Base-by-base conservation (phyloP, 1,140 invertebrate genomes). In the Sogatella furcifera region DNA sequence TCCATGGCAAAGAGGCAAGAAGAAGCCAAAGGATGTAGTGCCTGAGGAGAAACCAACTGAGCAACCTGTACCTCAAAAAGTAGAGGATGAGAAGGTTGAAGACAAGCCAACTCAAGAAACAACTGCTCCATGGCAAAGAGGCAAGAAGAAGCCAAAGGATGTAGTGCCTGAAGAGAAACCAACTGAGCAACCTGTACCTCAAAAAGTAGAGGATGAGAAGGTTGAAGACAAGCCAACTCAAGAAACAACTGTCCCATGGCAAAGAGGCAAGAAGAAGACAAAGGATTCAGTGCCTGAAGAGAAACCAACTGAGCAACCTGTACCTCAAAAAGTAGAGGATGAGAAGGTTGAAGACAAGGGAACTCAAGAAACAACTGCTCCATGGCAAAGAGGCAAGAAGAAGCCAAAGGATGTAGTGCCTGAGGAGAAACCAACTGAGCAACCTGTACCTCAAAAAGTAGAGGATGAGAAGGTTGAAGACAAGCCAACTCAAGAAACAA, bases 21-120 rank as follows among this genome's bases (percentile, higher is more conserved):
- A 61, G 53, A 65, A 65, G 52, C 22, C 28, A 14, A 17, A 46
- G 46, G 62, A 64, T 55, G 52, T 64, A 44, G 70, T 69, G 14
- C 58, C 64, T 19, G 63, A 72, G 38, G 59, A 49, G 15, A 49
- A 49, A 49, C 46, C 46, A 2, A 4, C 15, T 19, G 46, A 49
- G 14, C 15, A 49, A 49, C 46, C 46, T 1, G 46, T 49, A 5
- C 46, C 46, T 49, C 15, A 49, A 11, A 49, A 49, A 11, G 15
- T 22, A 15, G 46, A 49, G 46, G 57, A 58, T 46, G 60, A 60
- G 52, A 62, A 57, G 31, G 55, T 57, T 15, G 57, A 58, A 46
- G 60, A 60, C 52, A 62, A 57, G 31, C 61, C 59, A 11, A 57
- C 53, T 5, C 61, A 64, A 57, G 58, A 64, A 34, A 41, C 10